phyloP scores from a whole-genome alignment of 2,797 vertebrate species.

The Pangasius krempfi region DNA sequence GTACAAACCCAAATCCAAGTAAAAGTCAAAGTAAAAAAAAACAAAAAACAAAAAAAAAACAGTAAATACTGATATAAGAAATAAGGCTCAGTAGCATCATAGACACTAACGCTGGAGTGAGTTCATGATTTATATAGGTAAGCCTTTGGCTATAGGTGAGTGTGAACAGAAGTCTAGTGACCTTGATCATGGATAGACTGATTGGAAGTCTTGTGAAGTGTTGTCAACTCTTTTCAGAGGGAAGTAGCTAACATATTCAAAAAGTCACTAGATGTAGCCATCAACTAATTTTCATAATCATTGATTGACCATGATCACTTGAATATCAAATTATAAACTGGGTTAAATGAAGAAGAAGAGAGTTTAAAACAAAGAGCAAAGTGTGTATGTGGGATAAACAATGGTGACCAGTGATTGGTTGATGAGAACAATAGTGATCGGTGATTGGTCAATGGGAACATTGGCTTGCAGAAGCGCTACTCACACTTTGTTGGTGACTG shows the following conservation, averaged over 20 bases:
- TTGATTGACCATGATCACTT: background rate
- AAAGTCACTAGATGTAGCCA: background rate
- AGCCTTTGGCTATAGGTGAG: background rate
- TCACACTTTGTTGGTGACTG: background rate
- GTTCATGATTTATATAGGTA: background rate
- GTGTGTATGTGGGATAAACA: background rate
- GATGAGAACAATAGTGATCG: background rate
- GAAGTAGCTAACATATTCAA: background rate
- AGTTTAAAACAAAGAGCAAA: background rate
- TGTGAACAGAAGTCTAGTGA: background rate
- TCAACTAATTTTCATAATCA: background rate
- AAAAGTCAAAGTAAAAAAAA: too few species aligned
- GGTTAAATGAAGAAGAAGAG: too few species aligned
- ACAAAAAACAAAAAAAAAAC: too few species aligned
- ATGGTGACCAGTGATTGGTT: background rate
- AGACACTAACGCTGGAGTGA: background rate
- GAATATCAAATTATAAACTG: background rate
- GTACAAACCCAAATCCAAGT: background rate
- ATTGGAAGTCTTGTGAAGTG: background rate
- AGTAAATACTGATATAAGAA: background rate
- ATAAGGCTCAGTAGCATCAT: background rate
- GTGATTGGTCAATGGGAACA: background rate
- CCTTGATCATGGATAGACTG: background rate
- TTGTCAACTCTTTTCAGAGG: background rate
- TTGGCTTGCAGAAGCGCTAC: background rate